phyloP scores from a whole-genome alignment of 2,888 invertebrate species.

The Onchidella celtica region DNA sequence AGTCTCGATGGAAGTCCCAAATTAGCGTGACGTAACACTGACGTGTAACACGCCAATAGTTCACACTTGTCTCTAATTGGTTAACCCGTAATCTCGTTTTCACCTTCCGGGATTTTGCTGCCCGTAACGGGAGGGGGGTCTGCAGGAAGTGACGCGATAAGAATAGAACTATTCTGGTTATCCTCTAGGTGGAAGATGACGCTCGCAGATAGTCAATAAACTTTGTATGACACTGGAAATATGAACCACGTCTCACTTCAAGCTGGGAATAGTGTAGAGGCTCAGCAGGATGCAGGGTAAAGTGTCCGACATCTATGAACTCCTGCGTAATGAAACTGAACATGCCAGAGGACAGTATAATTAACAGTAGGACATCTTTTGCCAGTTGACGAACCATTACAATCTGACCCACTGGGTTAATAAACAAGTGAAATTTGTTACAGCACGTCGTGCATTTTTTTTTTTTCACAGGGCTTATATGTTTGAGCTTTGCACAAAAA shows the following conservation, averaged over 20 bases:
- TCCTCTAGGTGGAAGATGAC: background rate
- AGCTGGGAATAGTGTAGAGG: too few species aligned
- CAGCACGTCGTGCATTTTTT: background rate
- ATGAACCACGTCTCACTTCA: background rate
- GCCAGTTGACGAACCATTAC: background rate
- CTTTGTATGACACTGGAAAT: background rate
- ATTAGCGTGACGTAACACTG: constrained; percentile 7
- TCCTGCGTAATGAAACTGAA: too few species aligned
- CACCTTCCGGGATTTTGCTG: constrained; percentile 2
- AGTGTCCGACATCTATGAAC: background rate
- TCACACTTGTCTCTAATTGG: constrained; percentile 18
- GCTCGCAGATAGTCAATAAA: background rate
- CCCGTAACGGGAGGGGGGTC: background rate
- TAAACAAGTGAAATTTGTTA: too few species aligned
- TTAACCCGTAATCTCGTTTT: constrained; percentile 9
- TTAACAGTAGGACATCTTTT: too few species aligned
- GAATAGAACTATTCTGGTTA: background rate
- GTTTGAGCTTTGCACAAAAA: too few species aligned
- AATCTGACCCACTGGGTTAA: too few species aligned
- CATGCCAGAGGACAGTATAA: too few species aligned
- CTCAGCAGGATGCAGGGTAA: background rate
- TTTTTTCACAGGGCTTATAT: background rate
- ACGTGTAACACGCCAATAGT: background rate
- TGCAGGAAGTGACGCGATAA: background rate
- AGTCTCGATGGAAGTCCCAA: background rate